A percentile compares a stretch with the other conserved stretches of the same genome.
Conservation (phyloP, 1,140 invertebrate genomes). For the Elysia chlorotica region DNA sequence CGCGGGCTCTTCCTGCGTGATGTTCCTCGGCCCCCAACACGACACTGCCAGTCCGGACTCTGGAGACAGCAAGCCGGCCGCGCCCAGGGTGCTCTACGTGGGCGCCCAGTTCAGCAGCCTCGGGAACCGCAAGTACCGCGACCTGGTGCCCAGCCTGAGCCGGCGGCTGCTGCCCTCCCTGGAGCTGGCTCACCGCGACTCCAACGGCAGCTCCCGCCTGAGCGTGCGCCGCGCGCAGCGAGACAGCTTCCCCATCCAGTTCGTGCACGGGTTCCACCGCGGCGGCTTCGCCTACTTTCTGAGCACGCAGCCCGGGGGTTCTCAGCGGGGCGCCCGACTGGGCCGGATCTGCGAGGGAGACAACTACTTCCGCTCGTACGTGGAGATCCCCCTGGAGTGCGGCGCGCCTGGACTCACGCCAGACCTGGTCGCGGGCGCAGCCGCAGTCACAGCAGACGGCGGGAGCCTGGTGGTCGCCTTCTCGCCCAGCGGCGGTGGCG, state of each 20-base stretch:
- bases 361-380: conserved; percentile 95
- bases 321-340: conserved; percentile 83
- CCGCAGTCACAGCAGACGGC: conserved; percentile 93
- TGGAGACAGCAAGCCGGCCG: conserved; percentile 77
- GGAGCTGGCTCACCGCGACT: conserved; percentile 83
- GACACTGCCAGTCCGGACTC: too few species aligned
- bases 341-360: conserved; percentile 96
- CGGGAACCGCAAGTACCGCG: conserved; percentile 32
- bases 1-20: conserved; percentile 89
- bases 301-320: conserved; percentile 74
- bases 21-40: conserved; percentile 92
- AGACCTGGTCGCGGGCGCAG: conserved; percentile 92
- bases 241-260: conserved; percentile 72
- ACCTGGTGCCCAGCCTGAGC: conserved; percentile 93
- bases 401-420: conserved; percentile 68
- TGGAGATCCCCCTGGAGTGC: conserved; percentile 96
- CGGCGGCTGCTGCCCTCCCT: conserved; percentile 90
- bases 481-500: conserved; percentile 70
- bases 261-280: conserved; percentile 93
- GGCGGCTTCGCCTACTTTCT: conserved; percentile 97
- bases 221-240: conserved; percentile 27
- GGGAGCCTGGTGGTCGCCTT: conserved; percentile 93
- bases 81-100: too few species aligned
- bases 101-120: conserved; percentile 82
- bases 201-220: conserved; percentile 41